Base-by-base conservation (phyloP, 2,113 vertebrate genomes). In the Podarcis raffonei region DNA sequence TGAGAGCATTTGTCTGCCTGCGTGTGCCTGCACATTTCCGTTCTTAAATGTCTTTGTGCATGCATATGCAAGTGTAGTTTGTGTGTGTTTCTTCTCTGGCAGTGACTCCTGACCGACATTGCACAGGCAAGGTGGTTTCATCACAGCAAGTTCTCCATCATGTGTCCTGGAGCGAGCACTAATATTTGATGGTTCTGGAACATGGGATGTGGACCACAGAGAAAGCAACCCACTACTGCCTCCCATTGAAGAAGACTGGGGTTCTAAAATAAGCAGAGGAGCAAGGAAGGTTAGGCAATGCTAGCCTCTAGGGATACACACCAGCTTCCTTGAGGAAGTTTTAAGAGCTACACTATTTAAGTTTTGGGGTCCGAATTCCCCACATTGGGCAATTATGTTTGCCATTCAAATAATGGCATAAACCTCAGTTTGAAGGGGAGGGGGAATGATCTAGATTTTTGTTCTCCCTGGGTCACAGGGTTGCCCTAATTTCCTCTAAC, bases 1-100 rank as follows among this genome's bases (percentile, higher is more conserved):
- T 25, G 42, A 32, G 48, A 57, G 42, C 20, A 25, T 74, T 72
- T 35, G 42, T 57, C 15, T 74, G 42, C 9, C 3, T 32, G 18
- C 13, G 48, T 72, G 42, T 20, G 11, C n/a, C 83, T 53, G 7
- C 42, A 23, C 2, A n/a, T 66, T 32, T 37, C 48, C 11, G 35
- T 57, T 20, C 20, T 3, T 35, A 57, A 71, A 48, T 27, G 30
- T 4, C 11, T 4, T 9, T 53, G 27, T 1, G 15, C 57, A 57
- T 59, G 42, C 11, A 78, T 22, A 57, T 79, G 0, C 82, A 1
- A 1, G 0, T 1, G 2, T 62, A 20, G 48, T 53, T 62, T n/a
- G 25, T 20, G 9, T 80, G 48, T 3, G 30, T 8, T 53, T 53
- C 48, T 53, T 12, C 37, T 48, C 42, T 18, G 89, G 90, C 78